A percentile compares a stretch with the other conserved stretches of the same genome.
phyloP scores from a whole-genome alignment of 2,797 vertebrate genomes.

The Sebastes cheni region DNA sequence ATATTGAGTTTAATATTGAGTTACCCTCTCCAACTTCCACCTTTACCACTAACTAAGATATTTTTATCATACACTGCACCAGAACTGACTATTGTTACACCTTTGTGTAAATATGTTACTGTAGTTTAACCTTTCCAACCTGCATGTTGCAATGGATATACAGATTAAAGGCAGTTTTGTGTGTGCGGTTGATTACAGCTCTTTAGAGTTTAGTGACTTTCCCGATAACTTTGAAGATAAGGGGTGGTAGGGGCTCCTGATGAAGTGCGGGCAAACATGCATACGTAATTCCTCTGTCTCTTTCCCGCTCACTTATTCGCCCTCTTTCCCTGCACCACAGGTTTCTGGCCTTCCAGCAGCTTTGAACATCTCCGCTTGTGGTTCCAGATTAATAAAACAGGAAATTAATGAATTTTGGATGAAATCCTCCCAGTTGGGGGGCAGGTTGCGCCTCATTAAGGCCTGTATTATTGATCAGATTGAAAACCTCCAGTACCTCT shows the following conservation, averaged over 20 bases:
- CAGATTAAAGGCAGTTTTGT: not conserved
- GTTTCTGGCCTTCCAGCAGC: constrained; percentile 71
- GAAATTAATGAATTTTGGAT: constrained; percentile 87
- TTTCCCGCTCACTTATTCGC: constrained; percentile 42
- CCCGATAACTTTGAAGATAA: constrained; percentile 53
- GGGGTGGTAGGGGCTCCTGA: constrained; percentile 18
- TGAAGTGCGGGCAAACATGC: constrained; percentile 56
- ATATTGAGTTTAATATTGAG: too few relatives aligned
- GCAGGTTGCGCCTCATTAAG: constrained; percentile 78
- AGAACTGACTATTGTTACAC: too few relatives aligned
- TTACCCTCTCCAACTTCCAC: too few relatives aligned
- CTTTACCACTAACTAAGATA: too few relatives aligned
- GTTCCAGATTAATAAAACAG: constrained; percentile 85
- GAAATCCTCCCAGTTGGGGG: constrained; percentile 80
- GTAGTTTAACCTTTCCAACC: not conserved
- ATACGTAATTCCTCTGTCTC: constrained; percentile 46
- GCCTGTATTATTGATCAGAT: constrained; percentile 85
- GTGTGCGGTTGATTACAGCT: not conserved
- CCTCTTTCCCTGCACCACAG: constrained; percentile 65
- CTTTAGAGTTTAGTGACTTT: constrained; percentile 56
- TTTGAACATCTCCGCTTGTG: constrained; percentile 81
- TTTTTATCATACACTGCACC: too few relatives aligned
- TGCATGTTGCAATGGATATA: not conserved
- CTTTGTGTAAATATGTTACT: not conserved
- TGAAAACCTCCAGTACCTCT: constrained; percentile 73